phyloP scores from a whole-genome alignment of 30 jellyfish, hydroid and myxozoan species.

The Chironex yamaguchii region DNA sequence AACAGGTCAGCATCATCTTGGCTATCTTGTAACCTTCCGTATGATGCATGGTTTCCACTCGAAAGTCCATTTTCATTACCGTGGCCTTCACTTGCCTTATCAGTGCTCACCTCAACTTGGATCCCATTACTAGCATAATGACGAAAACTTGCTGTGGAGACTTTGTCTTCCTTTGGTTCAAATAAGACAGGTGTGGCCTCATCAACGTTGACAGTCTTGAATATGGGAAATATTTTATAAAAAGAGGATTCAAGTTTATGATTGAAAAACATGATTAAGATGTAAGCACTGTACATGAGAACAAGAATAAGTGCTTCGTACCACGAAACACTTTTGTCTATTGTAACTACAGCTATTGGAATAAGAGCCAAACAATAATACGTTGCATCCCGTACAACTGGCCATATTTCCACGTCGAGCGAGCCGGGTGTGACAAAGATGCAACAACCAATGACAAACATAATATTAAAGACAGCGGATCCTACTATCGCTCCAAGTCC shows the following conservation, averaged over 20 bases:
- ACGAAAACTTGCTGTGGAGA: conserved; percentile 28
- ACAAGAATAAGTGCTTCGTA: conserved; percentile 69
- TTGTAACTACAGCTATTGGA: conserved; percentile 64
- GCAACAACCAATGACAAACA: conserved; percentile 79
- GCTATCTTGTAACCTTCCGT: too few relatives aligned
- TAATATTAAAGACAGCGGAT: conserved; percentile 79
- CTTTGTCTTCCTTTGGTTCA: conserved; percentile 36
- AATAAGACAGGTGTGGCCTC: conserved; percentile 51
- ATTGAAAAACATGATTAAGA: conserved; percentile 72
- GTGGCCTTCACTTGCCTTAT: conserved; percentile 14
- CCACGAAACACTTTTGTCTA: conserved; percentile 76
- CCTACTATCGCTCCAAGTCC: conserved; percentile 85
- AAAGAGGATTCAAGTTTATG: conserved; percentile 37
- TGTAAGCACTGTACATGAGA: conserved; percentile 56
- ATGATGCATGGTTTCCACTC: too few relatives aligned
- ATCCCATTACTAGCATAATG: neutral
- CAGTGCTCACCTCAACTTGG: conserved; percentile 3
- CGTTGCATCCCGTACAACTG: conserved; percentile 76
- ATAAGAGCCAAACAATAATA: conserved; percentile 59
- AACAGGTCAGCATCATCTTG: too few relatives aligned
- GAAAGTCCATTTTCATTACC: conserved; percentile 47
- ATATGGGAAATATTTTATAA: conserved; percentile 52
- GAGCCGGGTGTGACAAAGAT: conserved; percentile 61
- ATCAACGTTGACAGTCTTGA: conserved; percentile 8
- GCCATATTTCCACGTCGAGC: conserved; percentile 57